Percentiles rank a stretch among this genome's conserved stretches.
These are phyloP conservation scores for Hedya salicella DNA, from an alignment of 2,888 invertebrate genomes.

Conservation along the genomic window DNA sequence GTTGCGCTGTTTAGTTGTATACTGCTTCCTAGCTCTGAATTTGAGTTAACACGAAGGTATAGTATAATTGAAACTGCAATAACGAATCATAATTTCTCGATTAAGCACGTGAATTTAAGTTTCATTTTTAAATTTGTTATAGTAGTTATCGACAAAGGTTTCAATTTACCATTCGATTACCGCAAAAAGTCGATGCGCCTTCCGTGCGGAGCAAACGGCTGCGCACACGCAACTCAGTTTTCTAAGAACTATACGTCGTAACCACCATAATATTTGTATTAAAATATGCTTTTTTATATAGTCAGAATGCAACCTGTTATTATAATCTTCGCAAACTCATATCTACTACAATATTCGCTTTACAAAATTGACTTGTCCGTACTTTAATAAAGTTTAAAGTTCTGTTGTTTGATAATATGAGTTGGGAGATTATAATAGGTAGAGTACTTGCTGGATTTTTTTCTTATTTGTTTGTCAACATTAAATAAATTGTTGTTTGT, in stretches of 20 bases:
- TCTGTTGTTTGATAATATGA: not conserved
- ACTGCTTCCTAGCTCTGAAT: no score
- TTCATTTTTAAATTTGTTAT: conserved; percentile 30
- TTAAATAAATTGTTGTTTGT: conserved; percentile 47
- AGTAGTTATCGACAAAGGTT: conserved; percentile 53
- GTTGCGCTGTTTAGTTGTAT: no score
- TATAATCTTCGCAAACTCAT: not conserved
- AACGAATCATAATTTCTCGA: no score
- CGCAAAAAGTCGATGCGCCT: conserved; percentile 65
- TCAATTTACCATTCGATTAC: conserved; percentile 75
- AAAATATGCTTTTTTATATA: not conserved
- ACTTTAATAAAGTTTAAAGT: not conserved
- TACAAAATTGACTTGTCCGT: not conserved
- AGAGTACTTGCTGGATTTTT: conserved; percentile 20
- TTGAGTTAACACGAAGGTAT: no score
- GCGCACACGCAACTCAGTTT: conserved; percentile 66
- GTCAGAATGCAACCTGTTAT: not conserved
- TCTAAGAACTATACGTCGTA: not conserved
- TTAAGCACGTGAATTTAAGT: not conserved
- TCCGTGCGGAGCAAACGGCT: conserved; percentile 72
- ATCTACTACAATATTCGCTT: not conserved
- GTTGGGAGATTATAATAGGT: not conserved
- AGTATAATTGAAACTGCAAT: no score
- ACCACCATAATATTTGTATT: not conserved
- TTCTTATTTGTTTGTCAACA: conserved; percentile 44